Base-by-base conservation (phyloP, 2,797 vertebrate genomes). In the Darevskia nairensis region DNA sequence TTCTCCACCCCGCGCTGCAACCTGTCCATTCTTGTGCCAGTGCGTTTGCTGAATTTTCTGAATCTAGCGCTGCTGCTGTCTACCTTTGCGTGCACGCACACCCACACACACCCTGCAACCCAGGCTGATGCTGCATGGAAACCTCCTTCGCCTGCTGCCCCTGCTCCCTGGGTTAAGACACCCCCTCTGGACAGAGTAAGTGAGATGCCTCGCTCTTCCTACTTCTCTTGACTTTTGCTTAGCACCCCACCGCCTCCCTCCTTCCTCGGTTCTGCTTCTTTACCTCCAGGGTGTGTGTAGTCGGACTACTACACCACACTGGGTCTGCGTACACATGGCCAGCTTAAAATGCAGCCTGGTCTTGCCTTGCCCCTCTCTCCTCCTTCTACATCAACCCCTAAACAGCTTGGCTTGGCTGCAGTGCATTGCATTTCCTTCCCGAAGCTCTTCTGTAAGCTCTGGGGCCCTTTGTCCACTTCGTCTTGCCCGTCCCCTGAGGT, bases 111-210 rank as follows among this genome's bases (percentile, higher is more conserved):
- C 41, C 9, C 8, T 46, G 4, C 44, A 27, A 25, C 44, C 32
- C 64, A n/a, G 55, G 78, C 55, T 10, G 77, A 35, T 39, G 27
- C 35, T 55, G 35, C 0, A 1, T 72, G 69, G 55, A 75, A 46
- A 35, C 74, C 77, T 15, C 27, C 79, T 82, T 81, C 11, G 39
- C 39, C 55, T 32, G 32, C 68, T 85, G 39, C 2, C 8, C 32
- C 21, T 50, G 41, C 74, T 25, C 35, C 27, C 44, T 25, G 35
- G 27, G 46, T 76, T 59, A 46, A 78, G 59, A 35, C 29, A 10
- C 66, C 17, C 25, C 29, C 25, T 64, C 69, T 25, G 78, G 82
- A 89, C 82, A 85, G 69, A 80, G 88, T 89, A 89, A 89, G 88
- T 74, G 68, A 35, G 27, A 44, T 15, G 15, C 23, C 27, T 23